Percentiles rank a stretch among this genome's conserved stretches.
phyloP scores from a whole-genome alignment of 2,888 invertebrate genomes.

The Laspeyria flexula region DNA sequence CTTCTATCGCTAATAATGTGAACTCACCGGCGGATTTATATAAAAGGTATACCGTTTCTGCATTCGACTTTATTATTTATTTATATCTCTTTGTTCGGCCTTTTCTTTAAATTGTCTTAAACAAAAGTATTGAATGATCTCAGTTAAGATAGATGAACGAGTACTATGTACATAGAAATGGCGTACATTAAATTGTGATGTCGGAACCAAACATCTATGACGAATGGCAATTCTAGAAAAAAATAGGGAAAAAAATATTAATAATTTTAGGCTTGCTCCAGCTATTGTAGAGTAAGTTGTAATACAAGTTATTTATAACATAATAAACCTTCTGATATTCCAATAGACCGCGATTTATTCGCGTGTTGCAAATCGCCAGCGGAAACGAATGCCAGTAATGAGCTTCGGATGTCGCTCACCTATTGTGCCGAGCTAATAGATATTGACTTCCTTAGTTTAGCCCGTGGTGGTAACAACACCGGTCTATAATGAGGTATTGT shows the following conservation, averaged over 20 bases:
- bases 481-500: conserved; percentile 80
- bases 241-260: neutral
- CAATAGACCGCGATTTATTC: conserved; percentile 67
- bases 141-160: neutral
- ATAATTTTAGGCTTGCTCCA: too few species aligned
- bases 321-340: conserved; percentile 57
- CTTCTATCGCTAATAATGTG: conserved; percentile 51
- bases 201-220: neutral
- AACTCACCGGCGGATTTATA: conserved; percentile 43
- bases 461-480: conserved; percentile 69
- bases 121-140: conserved; percentile 1
- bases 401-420: conserved; percentile 86
- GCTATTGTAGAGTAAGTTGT: conserved; percentile 1
- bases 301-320: conserved; percentile 23
- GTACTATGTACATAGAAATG: neutral
- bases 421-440: conserved; percentile 85
- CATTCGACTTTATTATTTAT: conserved; percentile 14
- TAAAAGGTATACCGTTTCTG: conserved; percentile 38
- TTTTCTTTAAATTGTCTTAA: conserved; percentile 2
- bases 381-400: conserved; percentile 83
- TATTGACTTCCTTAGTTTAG: conserved; percentile 83
- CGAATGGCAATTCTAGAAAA: neutral
- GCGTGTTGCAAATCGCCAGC: conserved; percentile 79
- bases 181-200: neutral
- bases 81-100: conserved; percentile 10